These are phyloP conservation scores for Sebastes variabilis DNA, from an alignment of 2,797 vertebrate genomes.

Conservation along the genomic window DNA sequence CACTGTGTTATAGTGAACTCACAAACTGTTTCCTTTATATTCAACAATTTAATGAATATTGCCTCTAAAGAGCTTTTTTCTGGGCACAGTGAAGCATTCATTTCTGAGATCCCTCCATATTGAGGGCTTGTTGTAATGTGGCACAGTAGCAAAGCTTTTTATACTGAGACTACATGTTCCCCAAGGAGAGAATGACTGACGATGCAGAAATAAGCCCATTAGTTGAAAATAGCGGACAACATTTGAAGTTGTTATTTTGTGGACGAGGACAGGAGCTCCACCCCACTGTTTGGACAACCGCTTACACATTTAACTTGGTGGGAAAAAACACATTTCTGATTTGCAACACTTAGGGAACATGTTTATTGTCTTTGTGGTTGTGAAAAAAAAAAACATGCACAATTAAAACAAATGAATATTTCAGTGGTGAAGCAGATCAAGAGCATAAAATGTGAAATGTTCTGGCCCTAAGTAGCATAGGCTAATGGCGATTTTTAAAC, in stretches of 20 bases:
- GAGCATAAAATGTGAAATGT: slow-evolving; percentile 99
- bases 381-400: slow-evolving; percentile 82
- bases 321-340: slow-evolving; percentile 96
- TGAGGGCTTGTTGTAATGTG: slow-evolving; percentile 73
- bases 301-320: slow-evolving; percentile 87
- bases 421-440: slow-evolving; percentile 90
- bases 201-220: slow-evolving; percentile 86
- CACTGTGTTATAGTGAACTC: background rate
- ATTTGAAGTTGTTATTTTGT: slow-evolving; percentile 81
- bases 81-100: slow-evolving; percentile 56
- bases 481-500: slow-evolving; percentile 98
- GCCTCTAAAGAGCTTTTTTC: slow-evolving; percentile 42
- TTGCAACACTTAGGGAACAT: slow-evolving; percentile 95
- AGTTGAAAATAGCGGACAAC: slow-evolving; percentile 81
- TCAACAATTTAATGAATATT: slow-evolving; percentile 55
- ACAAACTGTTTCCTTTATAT: slow-evolving; percentile 39
- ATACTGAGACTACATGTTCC: slow-evolving; percentile 76
- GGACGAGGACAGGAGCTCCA: slow-evolving; percentile 73
- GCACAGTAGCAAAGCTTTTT: slow-evolving; percentile 78
- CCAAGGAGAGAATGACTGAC: slow-evolving; percentile 80
- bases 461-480: slow-evolving; percentile 97
- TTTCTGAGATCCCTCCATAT: slow-evolving; percentile 72
- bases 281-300: slow-evolving; percentile 86
- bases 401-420: slow-evolving; percentile 96
- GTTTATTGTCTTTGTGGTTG: slow-evolving; percentile 91